Percentiles rank a stretch among this genome's conserved stretches.
phyloP scores from a whole-genome alignment of 2,888 invertebrate species.

The Camptogramma bilineatum region DNA sequence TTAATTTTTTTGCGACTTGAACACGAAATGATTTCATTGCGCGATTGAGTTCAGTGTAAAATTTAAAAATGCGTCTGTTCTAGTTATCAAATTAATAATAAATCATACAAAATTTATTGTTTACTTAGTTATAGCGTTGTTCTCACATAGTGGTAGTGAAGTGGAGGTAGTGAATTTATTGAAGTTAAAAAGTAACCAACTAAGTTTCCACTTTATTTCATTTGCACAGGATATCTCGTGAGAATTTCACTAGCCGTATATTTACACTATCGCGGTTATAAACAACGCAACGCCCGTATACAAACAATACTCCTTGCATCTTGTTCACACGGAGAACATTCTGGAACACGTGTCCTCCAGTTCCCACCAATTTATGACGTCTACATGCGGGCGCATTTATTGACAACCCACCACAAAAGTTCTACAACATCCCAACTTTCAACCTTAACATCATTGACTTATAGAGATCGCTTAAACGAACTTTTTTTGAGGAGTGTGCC shows the following conservation, averaged over 20 bases:
- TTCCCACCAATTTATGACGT: constrained; percentile 59
- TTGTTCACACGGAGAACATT: constrained; percentile 65
- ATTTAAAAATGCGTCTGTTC: too few relatives aligned
- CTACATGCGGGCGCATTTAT: constrained; percentile 75
- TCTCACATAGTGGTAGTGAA: too few relatives aligned
- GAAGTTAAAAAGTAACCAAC: too few relatives aligned
- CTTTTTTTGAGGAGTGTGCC: constrained; percentile 20
- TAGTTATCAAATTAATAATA: too few relatives aligned
- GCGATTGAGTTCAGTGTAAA: too few relatives aligned
- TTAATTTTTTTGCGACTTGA: too few relatives aligned
- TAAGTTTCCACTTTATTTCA: background rate
- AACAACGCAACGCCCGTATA: constrained; percentile 40
- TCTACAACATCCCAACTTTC: constrained; percentile 2
- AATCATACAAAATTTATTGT: too few relatives aligned
- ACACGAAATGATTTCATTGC: too few relatives aligned
- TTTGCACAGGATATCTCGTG: background rate
- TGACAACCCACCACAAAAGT: constrained; percentile 36
- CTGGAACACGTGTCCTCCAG: constrained; percentile 68
- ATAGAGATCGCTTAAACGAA: background rate
- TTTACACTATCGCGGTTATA: constrained; percentile 33
- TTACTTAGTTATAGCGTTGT: too few relatives aligned
- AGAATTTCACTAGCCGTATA: constrained; percentile 12
- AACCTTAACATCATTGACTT: constrained; percentile 14
- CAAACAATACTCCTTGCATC: constrained; percentile 61
- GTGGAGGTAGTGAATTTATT: too few relatives aligned